Base-by-base conservation (phyloP, 2,113 vertebrate species). In the Rhinolophus ferrumequinum region DNA sequence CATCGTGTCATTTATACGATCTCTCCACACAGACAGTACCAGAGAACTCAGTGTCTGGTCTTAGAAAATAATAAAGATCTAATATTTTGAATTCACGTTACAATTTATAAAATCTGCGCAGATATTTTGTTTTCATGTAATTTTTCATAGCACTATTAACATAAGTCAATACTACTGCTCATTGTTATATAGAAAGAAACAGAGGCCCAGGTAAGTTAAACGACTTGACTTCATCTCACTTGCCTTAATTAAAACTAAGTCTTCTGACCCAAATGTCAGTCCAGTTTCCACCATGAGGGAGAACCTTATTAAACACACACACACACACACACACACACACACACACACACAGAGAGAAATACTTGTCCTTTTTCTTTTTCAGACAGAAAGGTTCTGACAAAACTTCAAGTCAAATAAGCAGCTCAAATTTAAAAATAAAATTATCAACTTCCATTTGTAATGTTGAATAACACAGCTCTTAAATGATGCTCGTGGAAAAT, bases 341-440 rank as follows among this genome's bases (percentile, higher is more conserved):
- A 64, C 60, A 64, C 60, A 64, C 60, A 47, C 2, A 30, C 15
- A 73, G 41, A 41, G 41, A 41, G 41, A 44, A 44, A 44, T 7
- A 6, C 41, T 44, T 44, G 41, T 44, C 41, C 41, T 79, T 41
- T 73, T 44, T 88, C 56, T 54, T 87, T 88, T 72, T 70, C 90
- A 93, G 70, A 73, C 10, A 38, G 44, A 83, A 73, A 54, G 16
- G 52, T 89, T 54, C 41, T 41, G 5, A 94, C 16, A 96, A 82
- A 79, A 3, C 15, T 88, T 76, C 60, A 80, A 70, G 35, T 26
- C 4, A 93, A 87, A 52, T 24, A 75, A 83, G 6, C 12, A 54
- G 58, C 44, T 93, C 41, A 84, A 80, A 47, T 66, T 81, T 44
- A 54, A 92, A 88, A 88, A 58, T 41, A 58, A 95, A 87, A 73